Base-by-base conservation (phyloP, 2,113 vertebrate species). In the Actenoides hombroni region DNA sequence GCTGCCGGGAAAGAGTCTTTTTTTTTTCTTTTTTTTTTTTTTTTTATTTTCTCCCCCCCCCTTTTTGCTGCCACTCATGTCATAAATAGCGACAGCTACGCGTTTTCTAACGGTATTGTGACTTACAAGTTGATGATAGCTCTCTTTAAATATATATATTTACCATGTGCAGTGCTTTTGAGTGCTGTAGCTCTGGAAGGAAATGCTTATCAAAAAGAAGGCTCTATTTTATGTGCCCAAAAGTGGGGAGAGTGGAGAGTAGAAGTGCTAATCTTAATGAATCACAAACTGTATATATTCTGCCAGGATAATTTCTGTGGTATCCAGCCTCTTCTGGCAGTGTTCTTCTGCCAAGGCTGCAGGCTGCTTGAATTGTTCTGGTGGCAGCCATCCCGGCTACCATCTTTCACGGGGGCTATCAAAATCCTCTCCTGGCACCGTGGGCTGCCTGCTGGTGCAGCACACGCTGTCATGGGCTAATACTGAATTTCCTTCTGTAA, bases 31-130 rank as follows among this genome's bases (percentile, higher is more conserved):
- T n/a, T n/a, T n/a, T 49, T 57, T 33, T 56, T 21, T 57, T 14
- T 13, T 59, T 57, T 59, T 69, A 35, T 73, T 53, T 42, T 24
- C 39, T 10, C 25, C 11, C 37, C 81, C 87, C 75, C 37, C 37
- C 37, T 8, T 79, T 65, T 93, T 51, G 78, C 93, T 96, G 95
- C 90, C 82, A 54, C 79, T 86, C 94, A n/a, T 71, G 80, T 85
- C 93, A 90, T 77, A 95, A 96, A 96, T 96, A 97, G 95, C 93
- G 90, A 39, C 92, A 63, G 92, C 79, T 76, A 80, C 67, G n/a
- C 89, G 13, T 94, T 94, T 94, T 76, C 75, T 51, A 94, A 35
- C 15, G 14, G 54, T 91, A 94, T 93, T 94, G 92, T 90, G 92
- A 86, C 93, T 96, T 96, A 70, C 90, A 63, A 96, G 90, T 67